Evolutionary conservation across 2,797 vertebrate species (phyloP).

Genomic region (Oreochromis grahami): DNA sequence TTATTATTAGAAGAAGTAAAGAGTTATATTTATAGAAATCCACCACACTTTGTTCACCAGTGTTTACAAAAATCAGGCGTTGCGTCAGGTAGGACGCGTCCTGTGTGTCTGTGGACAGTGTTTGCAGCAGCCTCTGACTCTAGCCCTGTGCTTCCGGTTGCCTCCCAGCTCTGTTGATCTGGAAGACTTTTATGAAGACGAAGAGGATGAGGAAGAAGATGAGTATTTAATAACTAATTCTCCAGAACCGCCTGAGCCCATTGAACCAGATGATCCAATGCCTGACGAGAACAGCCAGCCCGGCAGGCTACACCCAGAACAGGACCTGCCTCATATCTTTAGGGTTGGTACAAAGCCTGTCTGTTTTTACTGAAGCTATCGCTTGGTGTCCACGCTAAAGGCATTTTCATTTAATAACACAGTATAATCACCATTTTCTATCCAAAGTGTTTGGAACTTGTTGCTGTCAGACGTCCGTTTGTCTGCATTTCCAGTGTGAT

Average conservation of each 20-base stretch:
- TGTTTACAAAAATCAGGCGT: not conserved
- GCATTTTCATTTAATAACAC: not conserved
- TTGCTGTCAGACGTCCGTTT: not conserved
- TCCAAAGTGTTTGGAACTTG: not conserved
- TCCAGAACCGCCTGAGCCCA: constrained; percentile 58
- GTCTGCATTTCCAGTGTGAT: not conserved
- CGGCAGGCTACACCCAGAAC: constrained; percentile 53
- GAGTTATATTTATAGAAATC: not conserved
- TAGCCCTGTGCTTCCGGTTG: not conserved
- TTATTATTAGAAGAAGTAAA: not conserved
- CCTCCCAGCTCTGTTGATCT: constrained; percentile 23
- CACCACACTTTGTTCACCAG: not conserved
- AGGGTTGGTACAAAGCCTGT: constrained; percentile 34
- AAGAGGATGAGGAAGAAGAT: constrained; percentile 22
- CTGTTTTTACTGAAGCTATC: not conserved
- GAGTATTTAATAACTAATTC: constrained; percentile 23
- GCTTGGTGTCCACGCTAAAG: not conserved
- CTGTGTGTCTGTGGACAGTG: not conserved
- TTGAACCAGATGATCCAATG: constrained; percentile 25
- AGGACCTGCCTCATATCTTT: constrained; percentile 56
- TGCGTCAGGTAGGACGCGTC: not conserved
- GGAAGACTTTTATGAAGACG: not conserved
- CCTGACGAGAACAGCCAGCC: constrained; percentile 30
- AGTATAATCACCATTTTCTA: not conserved
- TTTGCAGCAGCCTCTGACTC: not conserved